A percentile compares a stretch with the other conserved stretches of the same genome.
These are phyloP conservation scores for Brienomyrus brachyistius DNA, from an alignment of 2,113 vertebrate species.

Conservation along the genomic window DNA sequence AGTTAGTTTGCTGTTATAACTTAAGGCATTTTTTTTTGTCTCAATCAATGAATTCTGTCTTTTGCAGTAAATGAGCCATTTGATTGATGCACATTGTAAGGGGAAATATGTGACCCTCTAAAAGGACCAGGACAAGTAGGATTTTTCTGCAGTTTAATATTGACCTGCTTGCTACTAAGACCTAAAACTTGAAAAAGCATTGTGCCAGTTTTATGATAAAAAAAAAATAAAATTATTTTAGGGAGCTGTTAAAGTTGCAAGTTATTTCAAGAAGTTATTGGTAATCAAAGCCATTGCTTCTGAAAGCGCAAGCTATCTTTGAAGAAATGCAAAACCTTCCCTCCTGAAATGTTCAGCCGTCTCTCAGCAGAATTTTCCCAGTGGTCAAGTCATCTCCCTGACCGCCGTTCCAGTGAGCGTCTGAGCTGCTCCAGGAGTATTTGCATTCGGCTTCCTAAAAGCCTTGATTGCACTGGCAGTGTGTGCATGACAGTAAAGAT, in stretches of 20 bases:
- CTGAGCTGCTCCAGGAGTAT: not conserved
- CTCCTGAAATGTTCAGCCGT: not conserved
- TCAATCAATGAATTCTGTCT: not conserved
- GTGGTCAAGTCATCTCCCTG: not conserved
- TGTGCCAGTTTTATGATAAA: not conserved
- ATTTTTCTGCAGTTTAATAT: not conserved
- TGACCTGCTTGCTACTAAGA: not conserved
- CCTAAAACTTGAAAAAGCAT: not conserved
- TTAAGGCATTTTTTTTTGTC: not conserved
- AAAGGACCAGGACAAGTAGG: not conserved
- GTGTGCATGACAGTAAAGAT: slow-evolving; percentile 25
- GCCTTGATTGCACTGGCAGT: not conserved
- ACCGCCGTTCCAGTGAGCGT: not conserved
- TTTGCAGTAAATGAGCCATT: not conserved
- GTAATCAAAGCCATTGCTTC: not conserved
- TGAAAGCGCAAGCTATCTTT: not conserved
- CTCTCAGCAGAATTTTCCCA: not conserved
- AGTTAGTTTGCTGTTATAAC: not conserved
- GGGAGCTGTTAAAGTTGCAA: not conserved
- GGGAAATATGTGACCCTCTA: not conserved
- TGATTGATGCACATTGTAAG: not conserved
- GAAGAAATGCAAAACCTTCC: not conserved
- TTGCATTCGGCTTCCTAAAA: not conserved
- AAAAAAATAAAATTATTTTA: not conserved
- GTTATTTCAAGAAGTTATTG: not conserved